A percentile compares a stretch with the other conserved stretches of the same genome.
These are phyloP conservation scores for Glaucopsyche alexis DNA, from an alignment of 2,888 invertebrate genomes.

Conservation along the genomic window DNA sequence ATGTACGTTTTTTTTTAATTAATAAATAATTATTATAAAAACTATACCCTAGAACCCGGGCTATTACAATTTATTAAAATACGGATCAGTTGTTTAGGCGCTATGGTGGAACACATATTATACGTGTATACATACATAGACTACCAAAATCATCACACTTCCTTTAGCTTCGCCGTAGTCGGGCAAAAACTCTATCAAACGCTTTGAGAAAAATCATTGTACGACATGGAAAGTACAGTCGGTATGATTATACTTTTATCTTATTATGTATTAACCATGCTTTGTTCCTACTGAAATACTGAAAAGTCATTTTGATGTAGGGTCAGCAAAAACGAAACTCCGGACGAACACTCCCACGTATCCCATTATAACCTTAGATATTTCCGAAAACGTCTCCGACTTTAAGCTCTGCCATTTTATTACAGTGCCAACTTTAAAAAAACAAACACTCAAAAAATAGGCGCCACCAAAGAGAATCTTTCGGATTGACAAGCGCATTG, in stretches of 20 bases:
- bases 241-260: neutral
- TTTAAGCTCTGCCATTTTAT: conserved; percentile 75
- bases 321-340: conserved; percentile 34
- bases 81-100: too few relatives aligned
- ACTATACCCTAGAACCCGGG: too few relatives aligned
- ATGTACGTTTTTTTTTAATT: too few relatives aligned
- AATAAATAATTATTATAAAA: too few relatives aligned
- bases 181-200: too few relatives aligned
- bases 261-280: neutral
- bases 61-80: too few relatives aligned
- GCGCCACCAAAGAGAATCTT: conserved; percentile 69
- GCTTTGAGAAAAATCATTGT: too few relatives aligned
- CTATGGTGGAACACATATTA: too few relatives aligned
- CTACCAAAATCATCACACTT: too few relatives aligned
- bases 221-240: too few relatives aligned
- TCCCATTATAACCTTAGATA: conserved; percentile 56
- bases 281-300: neutral
- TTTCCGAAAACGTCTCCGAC: conserved; percentile 66
- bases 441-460: conserved; percentile 73
- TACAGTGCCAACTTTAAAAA: conserved; percentile 67
- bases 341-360: conserved; percentile 50
- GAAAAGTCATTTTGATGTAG: conserved; percentile 2
- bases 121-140: too few relatives aligned
- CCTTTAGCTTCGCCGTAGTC: too few relatives aligned
- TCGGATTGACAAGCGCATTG: conserved; percentile 38